phyloP scores from a whole-genome alignment of 2,113 vertebrate species.

The Holacanthus passer region DNA sequence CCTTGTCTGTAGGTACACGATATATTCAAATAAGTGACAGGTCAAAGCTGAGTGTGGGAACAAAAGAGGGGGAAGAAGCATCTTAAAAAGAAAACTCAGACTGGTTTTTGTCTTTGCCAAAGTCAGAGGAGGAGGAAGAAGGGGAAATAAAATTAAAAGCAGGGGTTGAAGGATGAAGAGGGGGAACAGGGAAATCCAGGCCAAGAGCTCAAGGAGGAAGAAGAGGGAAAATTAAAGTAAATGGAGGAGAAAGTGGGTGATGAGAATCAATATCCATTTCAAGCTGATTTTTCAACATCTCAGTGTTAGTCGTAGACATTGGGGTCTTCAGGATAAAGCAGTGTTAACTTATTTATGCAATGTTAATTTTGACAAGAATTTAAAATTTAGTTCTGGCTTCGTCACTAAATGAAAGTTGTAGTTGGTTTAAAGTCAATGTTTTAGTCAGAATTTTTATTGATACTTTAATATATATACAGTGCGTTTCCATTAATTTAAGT shows the following conservation, averaged over 20 bases:
- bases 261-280: conserved; percentile 26
- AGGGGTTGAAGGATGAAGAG: neutral
- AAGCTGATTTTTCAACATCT: neutral
- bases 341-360: too few relatives aligned
- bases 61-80: neutral
- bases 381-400: too few relatives aligned
- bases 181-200: neutral
- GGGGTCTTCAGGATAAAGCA: neutral
- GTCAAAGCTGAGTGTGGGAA: neutral
- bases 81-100: neutral
- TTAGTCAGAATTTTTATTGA: too few relatives aligned
- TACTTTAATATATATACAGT: too few relatives aligned
- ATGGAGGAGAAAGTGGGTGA: neutral
- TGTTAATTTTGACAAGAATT: too few relatives aligned
- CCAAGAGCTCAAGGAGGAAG: neutral
- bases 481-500: too few relatives aligned
- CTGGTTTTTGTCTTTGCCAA: conserved; percentile 5
- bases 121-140: neutral
- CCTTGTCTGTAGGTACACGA: conserved; percentile 9
- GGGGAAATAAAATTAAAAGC: neutral
- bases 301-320: neutral
- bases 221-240: neutral
- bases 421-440: too few relatives aligned
- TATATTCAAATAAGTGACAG: conserved; percentile 22
- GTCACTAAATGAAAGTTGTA: too few relatives aligned